Conservation (phyloP, 2,888 invertebrate species). For the Chloroclysta siterata region DNA sequence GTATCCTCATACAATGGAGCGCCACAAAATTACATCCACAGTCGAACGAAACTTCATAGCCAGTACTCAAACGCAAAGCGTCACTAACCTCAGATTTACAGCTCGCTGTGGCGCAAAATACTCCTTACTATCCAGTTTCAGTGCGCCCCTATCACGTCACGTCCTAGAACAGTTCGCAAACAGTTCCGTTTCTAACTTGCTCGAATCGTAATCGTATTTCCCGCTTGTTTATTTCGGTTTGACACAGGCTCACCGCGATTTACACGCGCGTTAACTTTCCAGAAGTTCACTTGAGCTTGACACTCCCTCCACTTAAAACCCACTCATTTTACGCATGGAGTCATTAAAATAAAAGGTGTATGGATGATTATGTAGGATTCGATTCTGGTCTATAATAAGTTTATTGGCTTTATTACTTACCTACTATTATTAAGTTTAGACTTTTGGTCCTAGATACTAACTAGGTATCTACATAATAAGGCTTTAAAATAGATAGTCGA, state of each 20-base stretch:
- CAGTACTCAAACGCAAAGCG: conserved; percentile 25
- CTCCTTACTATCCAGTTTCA: conserved; percentile 21
- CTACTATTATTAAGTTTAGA: no score
- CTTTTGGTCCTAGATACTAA: no score
- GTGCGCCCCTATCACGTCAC: conserved; percentile 47
- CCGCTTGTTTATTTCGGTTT: conserved; percentile 69
- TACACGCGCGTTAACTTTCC: conserved; percentile 54
- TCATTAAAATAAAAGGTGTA: conserved; percentile 3
- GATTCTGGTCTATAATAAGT: background rate
- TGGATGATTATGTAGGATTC: background rate
- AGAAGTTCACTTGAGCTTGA: conserved; percentile 52
- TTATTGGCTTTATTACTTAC: no score
- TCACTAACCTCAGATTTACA: conserved; percentile 26
- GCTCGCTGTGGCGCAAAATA: conserved; percentile 26
- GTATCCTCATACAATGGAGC: conserved; percentile 2
- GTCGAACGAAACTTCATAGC: conserved; percentile 21
- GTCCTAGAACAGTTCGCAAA: conserved; percentile 69
- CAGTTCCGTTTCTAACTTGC: conserved; percentile 61
- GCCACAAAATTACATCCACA: conserved; percentile 3
- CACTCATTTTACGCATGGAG: conserved; percentile 18
- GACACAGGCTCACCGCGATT: conserved; percentile 60
- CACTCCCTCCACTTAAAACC: background rate
- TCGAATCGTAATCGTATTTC: conserved; percentile 65
- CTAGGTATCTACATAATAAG: no score
- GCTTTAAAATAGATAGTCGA: background rate